Percentiles rank a stretch among this genome's conserved stretches.
Evolutionary conservation across 2,888 invertebrate genomes (phyloP).

Genomic region (Caenorhabditis sp.): DNA sequence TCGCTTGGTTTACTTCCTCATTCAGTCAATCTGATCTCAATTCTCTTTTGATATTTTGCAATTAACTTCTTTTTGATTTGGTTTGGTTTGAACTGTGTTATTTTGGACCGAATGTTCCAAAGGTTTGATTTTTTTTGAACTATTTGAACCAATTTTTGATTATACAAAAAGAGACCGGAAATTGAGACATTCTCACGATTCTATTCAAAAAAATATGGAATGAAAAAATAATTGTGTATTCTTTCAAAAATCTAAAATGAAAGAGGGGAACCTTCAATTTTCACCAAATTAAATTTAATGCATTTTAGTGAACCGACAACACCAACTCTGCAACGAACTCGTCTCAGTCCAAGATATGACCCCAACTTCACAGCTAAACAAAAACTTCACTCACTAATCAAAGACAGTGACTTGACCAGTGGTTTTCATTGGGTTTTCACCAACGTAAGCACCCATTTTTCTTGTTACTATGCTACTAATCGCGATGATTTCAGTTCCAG

Average conservation of each 20-base stretch:
- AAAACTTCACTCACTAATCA: constrained; percentile 59
- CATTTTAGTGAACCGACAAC: constrained; percentile 46
- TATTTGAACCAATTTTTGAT: no score
- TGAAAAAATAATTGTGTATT: neutral
- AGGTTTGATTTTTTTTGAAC: no score
- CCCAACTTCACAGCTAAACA: constrained; percentile 57
- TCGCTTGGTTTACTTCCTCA: neutral
- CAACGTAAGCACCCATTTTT: constrained; percentile 42
- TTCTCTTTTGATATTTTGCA: constrained; percentile 8
- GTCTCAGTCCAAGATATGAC: constrained; percentile 39
- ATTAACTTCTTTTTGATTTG: no score
- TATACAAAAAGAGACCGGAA: no score
- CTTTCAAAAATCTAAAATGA: no score
- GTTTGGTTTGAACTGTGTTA: no score
- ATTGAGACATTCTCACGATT: no score
- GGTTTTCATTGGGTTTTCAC: constrained; percentile 70
- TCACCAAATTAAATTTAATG: neutral
- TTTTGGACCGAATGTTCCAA: no score
- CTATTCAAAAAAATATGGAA: neutral
- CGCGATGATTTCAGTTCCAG: constrained; percentile 16
- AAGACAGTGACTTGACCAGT: constrained; percentile 61
- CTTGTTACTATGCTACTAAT: neutral
- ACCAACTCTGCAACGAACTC: constrained; percentile 38
- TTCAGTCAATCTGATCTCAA: neutral
- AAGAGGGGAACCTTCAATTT: no score